Base-by-base conservation (phyloP, 1,140 invertebrate species). In the Trichogramma pretiosum region DNA sequence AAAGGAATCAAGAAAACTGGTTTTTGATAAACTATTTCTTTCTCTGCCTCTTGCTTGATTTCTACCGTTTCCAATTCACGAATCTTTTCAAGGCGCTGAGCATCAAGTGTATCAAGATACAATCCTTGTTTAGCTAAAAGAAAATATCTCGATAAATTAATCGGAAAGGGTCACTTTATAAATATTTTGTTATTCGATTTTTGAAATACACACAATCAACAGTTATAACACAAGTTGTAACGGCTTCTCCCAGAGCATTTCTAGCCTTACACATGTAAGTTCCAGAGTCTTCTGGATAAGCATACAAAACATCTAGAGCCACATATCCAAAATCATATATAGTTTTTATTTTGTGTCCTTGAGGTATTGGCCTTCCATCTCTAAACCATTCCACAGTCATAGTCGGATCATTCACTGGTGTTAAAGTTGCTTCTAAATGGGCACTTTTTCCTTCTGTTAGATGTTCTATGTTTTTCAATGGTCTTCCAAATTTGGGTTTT, bases 241-340 rank as follows among this genome's bases (percentile, higher is more conserved):
- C 82, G 56, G 90, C 91, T 79, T 94, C 88, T 53, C 94, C 94
- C 48, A 85, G 82, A 24, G 81, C 79, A 70, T 98, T 98, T 50
- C 83, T 88, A 26, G 93, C 94, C 70, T 84, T 85, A 71, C 91
- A 95, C 81, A 91, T 91, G 66, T 97, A 98, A 42, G 90, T 92
- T 37, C 91, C 90, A 33, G 86, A 87, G 64, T 97, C 93, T 77
- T 97, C 93, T 28, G 89, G 82, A 70, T 94, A 95, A 33, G 90
- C 89, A 70, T 95, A 96, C n/a, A 97, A 73, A 58, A 98, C 89
- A 66, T 97, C 93, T 28, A 98, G 73, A 41, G 91, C 88, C 7
- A 97, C 92, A 67, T 91, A 96, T 49, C 93, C 93, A 73, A 97
- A 96, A 64, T 98, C 93, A 61, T 96, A 92, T 5, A 87, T 89